Conservation (phyloP, 2,888 invertebrate genomes). For the Hanleya hanleyi region DNA sequence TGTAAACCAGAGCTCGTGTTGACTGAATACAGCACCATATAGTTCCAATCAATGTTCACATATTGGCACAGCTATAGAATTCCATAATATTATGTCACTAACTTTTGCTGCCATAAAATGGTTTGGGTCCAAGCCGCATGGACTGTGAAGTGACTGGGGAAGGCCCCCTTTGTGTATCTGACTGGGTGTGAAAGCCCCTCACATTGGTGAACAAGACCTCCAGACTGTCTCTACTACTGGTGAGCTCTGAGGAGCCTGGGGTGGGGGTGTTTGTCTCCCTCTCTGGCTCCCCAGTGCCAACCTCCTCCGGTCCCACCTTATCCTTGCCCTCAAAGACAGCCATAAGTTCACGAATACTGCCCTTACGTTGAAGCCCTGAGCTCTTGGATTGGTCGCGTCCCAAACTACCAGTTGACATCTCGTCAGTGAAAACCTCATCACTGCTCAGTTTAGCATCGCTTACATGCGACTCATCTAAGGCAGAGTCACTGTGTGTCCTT, state of each 20-base stretch:
- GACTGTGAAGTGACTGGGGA: constrained; percentile 39
- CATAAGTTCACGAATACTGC: constrained; percentile 65
- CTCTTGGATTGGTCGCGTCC: not conserved
- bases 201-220: not conserved
- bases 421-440: constrained; percentile 8
- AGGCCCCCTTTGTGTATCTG: constrained; percentile 5
- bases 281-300: not conserved
- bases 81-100: too few species aligned
- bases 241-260: not conserved
- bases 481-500: constrained; percentile 55
- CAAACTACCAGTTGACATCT: not conserved
- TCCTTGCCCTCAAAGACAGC: constrained; percentile 58
- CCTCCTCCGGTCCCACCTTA: not conserved
- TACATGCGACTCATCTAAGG: not conserved
- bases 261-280: not conserved
- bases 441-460: constrained; percentile 33
- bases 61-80: too few species aligned
- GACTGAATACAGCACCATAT: too few species aligned
- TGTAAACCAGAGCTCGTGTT: too few species aligned
- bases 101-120: constrained; percentile 53
- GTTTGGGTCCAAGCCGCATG: constrained; percentile 63
- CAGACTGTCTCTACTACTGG: constrained; percentile 18
- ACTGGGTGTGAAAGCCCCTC: constrained; percentile 17
- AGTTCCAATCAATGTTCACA: too few species aligned
- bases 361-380: constrained; percentile 49